Evolutionary conservation across 2,797 vertebrate genomes (phyloP), one percentile per base, ranked within the genome.

Genomic region (Petrocephalus schoutedeni): DNA sequence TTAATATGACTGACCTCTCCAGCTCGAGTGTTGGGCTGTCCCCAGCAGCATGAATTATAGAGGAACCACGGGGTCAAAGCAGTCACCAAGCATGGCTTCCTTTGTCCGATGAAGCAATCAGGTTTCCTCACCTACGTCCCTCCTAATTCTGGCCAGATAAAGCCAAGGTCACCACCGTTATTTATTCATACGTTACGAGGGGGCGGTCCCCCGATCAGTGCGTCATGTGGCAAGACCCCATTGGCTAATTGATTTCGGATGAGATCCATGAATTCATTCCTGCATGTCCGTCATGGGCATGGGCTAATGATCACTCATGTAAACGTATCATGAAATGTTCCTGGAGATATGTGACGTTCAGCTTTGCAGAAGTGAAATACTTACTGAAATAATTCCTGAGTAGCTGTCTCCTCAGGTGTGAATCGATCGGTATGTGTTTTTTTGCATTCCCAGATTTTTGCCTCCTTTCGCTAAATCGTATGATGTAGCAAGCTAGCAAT

Each of bases 1-100:
- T 95, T 95, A 94, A 95, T 95, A 93, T 94, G 91, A 87, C 90
- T 92, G 95, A 97, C 97, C 97, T 97, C 94, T 92, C 90, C 91
- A 94, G 94, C 96, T 93, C 92, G 91, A 94, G 95, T 93, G 92
- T 91, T 89, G 91, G 92, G 91, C 94, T 94, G 92, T 71, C 92
- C 90, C 93, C 91, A 92, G 87, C 88, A 90, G 93, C 91, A 98
- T 98, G 95, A 98, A 98, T 98, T 98, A 98, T 98, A 93, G 95
- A 98, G 94, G 92, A 96, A 88, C 56, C 90, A 88, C 56, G 89
- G 91, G 94, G 95, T 96, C 94, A 93, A 28, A 93, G 90, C 89
- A 91, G 91, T 83, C 89, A 45, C 61, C 87, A 88, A 83, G 88
- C 86, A 91, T 88, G 90, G 88, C 92, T 87, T 54, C 71, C 88